phyloP scores from a whole-genome alignment of 2,113 vertebrate genomes.

The Phycodurus eques region DNA sequence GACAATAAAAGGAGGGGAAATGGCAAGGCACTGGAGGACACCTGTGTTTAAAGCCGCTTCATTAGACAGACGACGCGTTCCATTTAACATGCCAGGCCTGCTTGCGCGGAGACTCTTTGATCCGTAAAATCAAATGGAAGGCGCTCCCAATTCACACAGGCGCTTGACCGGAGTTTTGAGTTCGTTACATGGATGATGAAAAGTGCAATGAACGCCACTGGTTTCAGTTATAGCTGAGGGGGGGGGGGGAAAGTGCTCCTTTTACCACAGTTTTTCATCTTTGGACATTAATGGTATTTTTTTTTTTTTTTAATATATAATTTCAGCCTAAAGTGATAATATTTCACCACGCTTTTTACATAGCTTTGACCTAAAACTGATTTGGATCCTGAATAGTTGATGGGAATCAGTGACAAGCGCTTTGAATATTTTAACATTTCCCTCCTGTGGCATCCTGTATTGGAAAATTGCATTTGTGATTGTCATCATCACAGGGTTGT shows the following conservation, averaged over 20 bases:
- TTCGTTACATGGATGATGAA: constrained; percentile 42
- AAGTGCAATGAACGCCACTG: constrained; percentile 28
- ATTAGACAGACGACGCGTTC: constrained; percentile 64
- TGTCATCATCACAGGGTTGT: background rate
- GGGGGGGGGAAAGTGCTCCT: background rate
- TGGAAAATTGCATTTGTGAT: background rate
- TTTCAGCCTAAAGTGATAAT: background rate
- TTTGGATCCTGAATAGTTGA: background rate
- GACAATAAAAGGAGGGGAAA: constrained; percentile 64
- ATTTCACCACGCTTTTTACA: background rate
- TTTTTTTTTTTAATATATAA: background rate
- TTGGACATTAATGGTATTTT: background rate
- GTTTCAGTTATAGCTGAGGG: constrained; percentile 25
- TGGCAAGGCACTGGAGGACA: constrained; percentile 59
- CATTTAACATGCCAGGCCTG: constrained; percentile 56
- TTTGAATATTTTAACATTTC: constrained; percentile 7
- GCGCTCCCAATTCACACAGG: constrained; percentile 58
- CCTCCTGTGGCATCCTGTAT: background rate
- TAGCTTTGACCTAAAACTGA: background rate
- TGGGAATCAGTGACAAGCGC: background rate
- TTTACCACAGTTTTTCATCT: background rate
- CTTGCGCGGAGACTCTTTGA: constrained; percentile 62
- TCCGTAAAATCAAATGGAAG: constrained; percentile 71
- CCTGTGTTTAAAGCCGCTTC: constrained; percentile 64
- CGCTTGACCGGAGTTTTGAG: constrained; percentile 50